Evolutionary conservation across 23 tunicate species (phyloP).

Genomic region (Corella eumyota): DNA sequence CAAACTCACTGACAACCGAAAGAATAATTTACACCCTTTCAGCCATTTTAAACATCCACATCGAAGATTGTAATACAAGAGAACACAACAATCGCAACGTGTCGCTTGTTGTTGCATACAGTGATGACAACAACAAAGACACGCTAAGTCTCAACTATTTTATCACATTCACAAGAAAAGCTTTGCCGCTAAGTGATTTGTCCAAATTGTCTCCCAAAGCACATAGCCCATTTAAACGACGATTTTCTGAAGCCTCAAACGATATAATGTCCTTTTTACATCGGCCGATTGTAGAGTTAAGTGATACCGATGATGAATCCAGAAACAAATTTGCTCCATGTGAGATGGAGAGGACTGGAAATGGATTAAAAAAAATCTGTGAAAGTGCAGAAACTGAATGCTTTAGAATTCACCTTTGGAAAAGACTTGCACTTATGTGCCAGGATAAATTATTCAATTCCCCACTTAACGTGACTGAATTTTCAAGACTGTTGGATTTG

Average conservation of each 20-base stretch:
- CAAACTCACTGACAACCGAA: too few relatives aligned
- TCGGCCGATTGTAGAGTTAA: too few relatives aligned
- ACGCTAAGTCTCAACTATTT: conserved; percentile 13
- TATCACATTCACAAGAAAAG: conserved; percentile 11
- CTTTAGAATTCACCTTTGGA: conserved; percentile 31
- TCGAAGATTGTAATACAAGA: conserved; percentile 2
- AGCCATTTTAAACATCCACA: too few relatives aligned
- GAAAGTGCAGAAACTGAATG: conserved; percentile 23
- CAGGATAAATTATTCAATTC: conserved; percentile 13
- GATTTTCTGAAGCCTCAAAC: conserved; percentile 17
- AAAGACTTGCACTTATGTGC: conserved; percentile 19
- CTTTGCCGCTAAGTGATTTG: background rate
- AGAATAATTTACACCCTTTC: too few relatives aligned
- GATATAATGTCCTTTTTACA: too few relatives aligned
- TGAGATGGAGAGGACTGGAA: conserved; percentile 16
- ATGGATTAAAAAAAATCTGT: conserved; percentile 4
- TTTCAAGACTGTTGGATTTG: conserved; percentile 7
- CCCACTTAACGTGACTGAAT: conserved; percentile 8
- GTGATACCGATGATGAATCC: too few relatives aligned
- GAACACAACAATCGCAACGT: conserved; percentile 8
- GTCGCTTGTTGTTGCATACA: conserved; percentile 4
- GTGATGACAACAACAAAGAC: background rate
- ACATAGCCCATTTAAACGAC: background rate
- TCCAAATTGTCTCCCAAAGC: background rate
- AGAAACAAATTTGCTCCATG: conserved; percentile 5